phyloP scores from a whole-genome alignment of 2,113 vertebrate species.

The Panthera tigris region DNA sequence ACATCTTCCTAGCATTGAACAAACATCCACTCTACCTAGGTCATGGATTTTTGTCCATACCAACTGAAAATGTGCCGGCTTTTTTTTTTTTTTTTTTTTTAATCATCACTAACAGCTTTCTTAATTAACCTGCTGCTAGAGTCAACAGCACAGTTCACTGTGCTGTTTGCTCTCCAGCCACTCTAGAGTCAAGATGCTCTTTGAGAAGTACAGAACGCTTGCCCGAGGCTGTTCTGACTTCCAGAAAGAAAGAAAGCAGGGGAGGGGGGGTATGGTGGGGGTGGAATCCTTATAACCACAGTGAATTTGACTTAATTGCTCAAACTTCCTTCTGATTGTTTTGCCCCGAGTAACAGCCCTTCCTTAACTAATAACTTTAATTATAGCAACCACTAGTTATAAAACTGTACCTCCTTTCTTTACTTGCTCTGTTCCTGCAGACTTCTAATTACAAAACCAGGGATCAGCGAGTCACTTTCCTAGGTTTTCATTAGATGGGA shows the following conservation, averaged over 20 bases:
- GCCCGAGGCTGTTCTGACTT: slow-evolving; percentile 62
- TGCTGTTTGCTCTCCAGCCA: slow-evolving; percentile 28
- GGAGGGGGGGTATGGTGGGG: too few relatives aligned
- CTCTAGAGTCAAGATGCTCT: slow-evolving; percentile 16
- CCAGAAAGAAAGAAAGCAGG: background rate
- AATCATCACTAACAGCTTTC: slow-evolving; percentile 35
- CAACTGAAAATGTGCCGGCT: background rate
- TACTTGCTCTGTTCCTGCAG: background rate
- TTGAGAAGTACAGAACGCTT: slow-evolving; percentile 27
- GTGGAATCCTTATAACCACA: background rate
- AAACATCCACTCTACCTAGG: slow-evolving; percentile 22
- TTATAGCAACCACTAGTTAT: slow-evolving; percentile 53
- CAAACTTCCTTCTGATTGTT: slow-evolving; percentile 64
- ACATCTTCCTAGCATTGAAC: slow-evolving; percentile 37
- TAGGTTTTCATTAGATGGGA: background rate
- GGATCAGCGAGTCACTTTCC: background rate
- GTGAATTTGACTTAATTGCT: slow-evolving; percentile 68
- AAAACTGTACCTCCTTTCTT: slow-evolving; percentile 39
- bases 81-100: background rate
- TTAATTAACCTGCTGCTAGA: slow-evolving; percentile 63
- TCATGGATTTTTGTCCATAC: slow-evolving; percentile 51
- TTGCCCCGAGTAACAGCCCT: slow-evolving; percentile 45
- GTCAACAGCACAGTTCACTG: slow-evolving; percentile 28
- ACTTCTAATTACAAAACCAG: slow-evolving; percentile 48
- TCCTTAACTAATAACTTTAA: slow-evolving; percentile 70